Conservation (phyloP, 2,113 vertebrate species). For the Glaucomys volans region DNA sequence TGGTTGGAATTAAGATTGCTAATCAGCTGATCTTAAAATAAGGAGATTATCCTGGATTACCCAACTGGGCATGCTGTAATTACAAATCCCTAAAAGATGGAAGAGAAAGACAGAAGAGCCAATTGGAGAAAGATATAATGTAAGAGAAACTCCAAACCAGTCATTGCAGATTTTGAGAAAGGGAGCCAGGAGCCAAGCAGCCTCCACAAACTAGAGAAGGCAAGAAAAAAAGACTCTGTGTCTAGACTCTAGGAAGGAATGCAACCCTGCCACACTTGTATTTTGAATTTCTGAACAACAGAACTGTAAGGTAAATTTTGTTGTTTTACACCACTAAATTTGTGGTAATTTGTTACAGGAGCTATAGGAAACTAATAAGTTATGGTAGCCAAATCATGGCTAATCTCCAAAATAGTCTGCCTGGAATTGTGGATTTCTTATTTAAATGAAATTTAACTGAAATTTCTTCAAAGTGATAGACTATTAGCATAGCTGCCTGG, state of each 20-base stretch:
- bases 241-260: background rate
- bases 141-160: background rate
- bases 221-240: background rate
- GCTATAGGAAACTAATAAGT: background rate
- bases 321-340: background rate
- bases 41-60: background rate
- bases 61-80: background rate
- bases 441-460: slow-evolving; percentile 20
- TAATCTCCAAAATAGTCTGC: background rate
- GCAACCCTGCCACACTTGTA: background rate
- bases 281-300: background rate
- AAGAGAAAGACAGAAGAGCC: background rate
- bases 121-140: background rate
- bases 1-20: background rate
- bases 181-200: background rate
- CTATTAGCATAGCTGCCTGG: background rate
- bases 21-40: slow-evolving; percentile 35
- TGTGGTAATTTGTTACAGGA: background rate
- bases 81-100: background rate
- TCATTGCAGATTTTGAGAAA: background rate
- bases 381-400: background rate
- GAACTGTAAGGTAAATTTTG: background rate
- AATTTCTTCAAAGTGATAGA: background rate
- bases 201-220: background rate
- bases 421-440: background rate